Evolutionary conservation across 2,888 invertebrate genomes (phyloP).

Genomic region (Xestia rhomboidea): DNA sequence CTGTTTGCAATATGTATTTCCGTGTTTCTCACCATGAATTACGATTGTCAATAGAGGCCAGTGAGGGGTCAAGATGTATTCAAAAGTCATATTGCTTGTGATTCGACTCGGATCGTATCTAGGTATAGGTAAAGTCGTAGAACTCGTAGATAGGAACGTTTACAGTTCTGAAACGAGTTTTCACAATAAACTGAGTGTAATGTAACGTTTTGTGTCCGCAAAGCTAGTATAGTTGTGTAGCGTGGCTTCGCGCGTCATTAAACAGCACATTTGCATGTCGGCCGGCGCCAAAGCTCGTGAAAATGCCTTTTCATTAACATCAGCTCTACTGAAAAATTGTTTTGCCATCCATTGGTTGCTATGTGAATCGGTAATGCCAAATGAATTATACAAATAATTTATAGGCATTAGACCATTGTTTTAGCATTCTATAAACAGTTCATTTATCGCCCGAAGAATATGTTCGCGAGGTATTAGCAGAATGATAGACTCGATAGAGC

Average conservation of each 20-base stretch:
- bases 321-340: conserved; percentile 88
- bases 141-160: conserved; percentile 45
- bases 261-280: conserved; percentile 86
- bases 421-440: conserved; percentile 27
- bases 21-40: conserved; percentile 61
- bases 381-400: conserved; percentile 61
- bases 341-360: conserved; percentile 78
- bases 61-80: conserved; percentile 51
- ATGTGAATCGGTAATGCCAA: conserved; percentile 67
- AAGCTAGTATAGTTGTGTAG: conserved; percentile 76
- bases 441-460: conserved; percentile 35
- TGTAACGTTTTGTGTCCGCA: conserved; percentile 69
- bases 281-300: conserved; percentile 89
- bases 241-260: conserved; percentile 87
- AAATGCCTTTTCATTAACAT: conserved; percentile 90
- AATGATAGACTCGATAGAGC: conserved; percentile 8
- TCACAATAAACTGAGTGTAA: conserved; percentile 69
- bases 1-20: conserved; percentile 52
- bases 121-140: conserved; percentile 44
- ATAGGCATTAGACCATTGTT: conserved; percentile 50
- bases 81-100: conserved; percentile 35
- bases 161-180: conserved; percentile 56
- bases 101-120: conserved; percentile 49
- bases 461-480: conserved; percentile 20
- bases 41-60: conserved; percentile 43